Evolutionary conservation across 1,140 invertebrate genomes (phyloP).

Genomic region (Holotrichia oblita): DNA sequence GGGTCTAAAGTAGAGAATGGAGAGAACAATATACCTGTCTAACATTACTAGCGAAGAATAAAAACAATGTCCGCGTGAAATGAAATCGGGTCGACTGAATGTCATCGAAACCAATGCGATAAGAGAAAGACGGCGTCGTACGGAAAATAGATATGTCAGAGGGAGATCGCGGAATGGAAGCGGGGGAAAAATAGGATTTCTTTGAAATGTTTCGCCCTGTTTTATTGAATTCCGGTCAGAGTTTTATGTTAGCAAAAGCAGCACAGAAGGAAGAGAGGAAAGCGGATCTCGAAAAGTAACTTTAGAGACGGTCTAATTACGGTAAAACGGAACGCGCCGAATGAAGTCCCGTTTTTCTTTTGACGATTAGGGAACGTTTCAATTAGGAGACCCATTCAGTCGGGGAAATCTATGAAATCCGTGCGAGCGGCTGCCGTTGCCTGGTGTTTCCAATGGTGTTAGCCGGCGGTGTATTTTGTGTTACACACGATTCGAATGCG

Average conservation of each 20-base stretch:
- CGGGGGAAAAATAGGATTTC: slow-evolving; percentile 35
- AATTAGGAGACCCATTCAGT: slow-evolving; percentile 37
- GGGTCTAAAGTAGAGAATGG: not conserved
- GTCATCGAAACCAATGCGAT: slow-evolving; percentile 8
- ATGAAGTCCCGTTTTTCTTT: slow-evolving; percentile 36
- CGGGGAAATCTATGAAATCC: slow-evolving; percentile 36
- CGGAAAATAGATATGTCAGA: not conserved
- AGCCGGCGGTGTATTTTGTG: slow-evolving; percentile 8
- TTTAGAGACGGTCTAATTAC: slow-evolving; percentile 40
- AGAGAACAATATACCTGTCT: not conserved
- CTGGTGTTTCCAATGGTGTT: not conserved
- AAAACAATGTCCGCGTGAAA: not conserved
- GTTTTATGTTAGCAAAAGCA: slow-evolving; percentile 35
- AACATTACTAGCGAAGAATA: not conserved
- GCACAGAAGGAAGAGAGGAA: slow-evolving; percentile 12
- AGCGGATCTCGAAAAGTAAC: slow-evolving; percentile 36
- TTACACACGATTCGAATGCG: slow-evolving; percentile 22
- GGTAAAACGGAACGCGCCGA: slow-evolving; percentile 35
- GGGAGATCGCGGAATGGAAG: not conserved
- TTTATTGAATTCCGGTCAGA: slow-evolving; percentile 40
- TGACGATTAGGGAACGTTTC: slow-evolving; percentile 38
- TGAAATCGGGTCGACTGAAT: slow-evolving; percentile 11
- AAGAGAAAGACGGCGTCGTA: not conserved
- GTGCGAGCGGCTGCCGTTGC: not conserved
- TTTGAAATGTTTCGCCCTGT: slow-evolving; percentile 31